Evolutionary conservation across 2,888 invertebrate species (phyloP).

Genomic region (Gerosis bhagava): DNA sequence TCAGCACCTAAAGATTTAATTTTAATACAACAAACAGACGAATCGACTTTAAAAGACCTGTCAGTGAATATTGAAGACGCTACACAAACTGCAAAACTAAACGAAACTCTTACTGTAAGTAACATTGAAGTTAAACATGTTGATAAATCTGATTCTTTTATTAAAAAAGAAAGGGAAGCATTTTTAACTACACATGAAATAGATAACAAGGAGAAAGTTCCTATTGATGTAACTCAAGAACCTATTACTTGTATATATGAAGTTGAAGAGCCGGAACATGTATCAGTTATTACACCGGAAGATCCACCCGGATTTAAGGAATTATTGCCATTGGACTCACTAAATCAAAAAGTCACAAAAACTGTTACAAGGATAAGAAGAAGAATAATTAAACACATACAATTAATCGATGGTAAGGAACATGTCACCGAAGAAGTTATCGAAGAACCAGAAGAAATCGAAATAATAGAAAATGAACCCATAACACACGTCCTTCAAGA

Average conservation of each 20-base stretch:
- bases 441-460: constrained; percentile 92
- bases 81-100: not conserved
- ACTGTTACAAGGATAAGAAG: constrained; percentile 67
- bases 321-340: constrained; percentile 79
- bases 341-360: constrained; percentile 87
- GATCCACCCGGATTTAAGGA: constrained; percentile 39
- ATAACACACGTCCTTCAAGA: constrained; percentile 37
- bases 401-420: constrained; percentile 92
- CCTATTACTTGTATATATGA: too few species aligned
- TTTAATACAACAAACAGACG: too few species aligned
- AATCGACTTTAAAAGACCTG: too few species aligned
- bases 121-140: too few species aligned
- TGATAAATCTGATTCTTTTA: too few species aligned
- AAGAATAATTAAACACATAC: constrained; percentile 88
- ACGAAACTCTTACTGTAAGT: too few species aligned
- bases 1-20: too few species aligned
- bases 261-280: constrained; percentile 11
- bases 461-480: constrained; percentile 63
- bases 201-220: too few species aligned
- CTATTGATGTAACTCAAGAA: too few species aligned
- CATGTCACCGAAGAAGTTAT: constrained; percentile 91
- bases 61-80: too few species aligned
- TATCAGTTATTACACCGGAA: constrained; percentile 28
- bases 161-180: too few species aligned
- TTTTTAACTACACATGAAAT: too few species aligned